phyloP scores from a whole-genome alignment of 2,113 vertebrate species.

The Peromyscus leucopus region DNA sequence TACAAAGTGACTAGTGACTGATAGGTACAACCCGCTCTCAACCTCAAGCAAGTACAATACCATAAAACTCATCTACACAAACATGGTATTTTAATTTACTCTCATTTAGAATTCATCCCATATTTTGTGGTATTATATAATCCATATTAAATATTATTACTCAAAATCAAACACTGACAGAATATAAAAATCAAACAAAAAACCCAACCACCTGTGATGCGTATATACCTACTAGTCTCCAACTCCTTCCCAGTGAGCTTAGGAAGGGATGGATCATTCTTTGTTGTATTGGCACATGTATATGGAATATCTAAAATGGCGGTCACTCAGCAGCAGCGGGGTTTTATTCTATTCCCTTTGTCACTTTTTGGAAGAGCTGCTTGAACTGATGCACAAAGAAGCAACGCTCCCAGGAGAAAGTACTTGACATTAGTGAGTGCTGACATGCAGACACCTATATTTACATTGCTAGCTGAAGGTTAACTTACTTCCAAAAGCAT shows the following conservation, averaged over 20 bases:
- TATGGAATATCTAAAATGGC: slow-evolving; percentile 56
- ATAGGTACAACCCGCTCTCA: slow-evolving; percentile 15
- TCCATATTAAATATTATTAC: slow-evolving; percentile 28
- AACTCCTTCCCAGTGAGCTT: not conserved
- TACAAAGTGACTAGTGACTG: too few relatives aligned
- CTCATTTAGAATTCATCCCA: slow-evolving; percentile 34
- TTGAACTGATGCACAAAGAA: slow-evolving; percentile 36
- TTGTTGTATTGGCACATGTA: not conserved
- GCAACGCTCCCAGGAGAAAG: slow-evolving; percentile 42
- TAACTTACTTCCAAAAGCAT: slow-evolving; percentile 59
- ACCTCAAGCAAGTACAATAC: slow-evolving; percentile 40
- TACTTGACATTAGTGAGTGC: not conserved
- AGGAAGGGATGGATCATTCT: slow-evolving; percentile 25
- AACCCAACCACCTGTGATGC: not conserved
- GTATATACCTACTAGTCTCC: not conserved
- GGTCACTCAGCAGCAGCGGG: not conserved
- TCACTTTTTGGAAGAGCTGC: not conserved
- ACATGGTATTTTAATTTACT: slow-evolving; percentile 6
- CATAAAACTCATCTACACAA: slow-evolving; percentile 55
- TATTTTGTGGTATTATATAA: slow-evolving; percentile 41
- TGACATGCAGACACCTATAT: not conserved
- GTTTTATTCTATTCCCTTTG: slow-evolving; percentile 62
- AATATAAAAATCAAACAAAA: slow-evolving; percentile 16
- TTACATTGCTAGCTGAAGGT: slow-evolving; percentile 7
- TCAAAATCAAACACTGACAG: slow-evolving; percentile 42